Evolutionary conservation across 1,140 invertebrate genomes (phyloP).

Genomic region (Plectrocnemia conspersa): DNA sequence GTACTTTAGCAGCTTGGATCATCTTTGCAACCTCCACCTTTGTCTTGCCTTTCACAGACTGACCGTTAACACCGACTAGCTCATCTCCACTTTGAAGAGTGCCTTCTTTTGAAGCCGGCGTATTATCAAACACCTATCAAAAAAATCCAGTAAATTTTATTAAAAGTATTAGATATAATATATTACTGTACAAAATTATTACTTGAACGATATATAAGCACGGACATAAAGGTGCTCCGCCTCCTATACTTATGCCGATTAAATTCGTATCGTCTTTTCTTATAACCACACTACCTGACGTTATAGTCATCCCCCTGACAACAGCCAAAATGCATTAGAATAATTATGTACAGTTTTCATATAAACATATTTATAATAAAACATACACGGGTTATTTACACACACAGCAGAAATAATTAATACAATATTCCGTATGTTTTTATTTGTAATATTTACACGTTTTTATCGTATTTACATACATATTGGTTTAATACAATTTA

Average conservation of each 20-base stretch:
- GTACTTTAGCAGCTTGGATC: conserved; percentile 85
- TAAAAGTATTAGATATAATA: too few relatives aligned
- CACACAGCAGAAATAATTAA: neutral
- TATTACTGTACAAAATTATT: conserved; percentile 4
- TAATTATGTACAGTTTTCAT: conserved; percentile 10
- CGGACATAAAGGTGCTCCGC: conserved; percentile 91
- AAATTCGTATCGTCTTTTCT: conserved; percentile 92
- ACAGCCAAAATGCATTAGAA: conserved; percentile 14
- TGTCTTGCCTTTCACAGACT: conserved; percentile 91
- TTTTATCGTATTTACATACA: neutral
- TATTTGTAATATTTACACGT: neutral
- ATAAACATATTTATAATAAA: neutral
- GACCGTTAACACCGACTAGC: conserved; percentile 86
- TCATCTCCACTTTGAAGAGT: conserved; percentile 95
- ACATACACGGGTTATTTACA: neutral
- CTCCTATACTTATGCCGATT: conserved; percentile 97
- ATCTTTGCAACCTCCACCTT: conserved; percentile 98
- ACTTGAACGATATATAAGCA: conserved; percentile 97
- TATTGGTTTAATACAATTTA: too few relatives aligned
- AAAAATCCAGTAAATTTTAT: neutral
- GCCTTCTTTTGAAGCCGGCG: conserved; percentile 84
- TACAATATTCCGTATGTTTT: neutral
- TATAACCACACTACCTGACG: conserved; percentile 86
- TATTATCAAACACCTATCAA: conserved; percentile 91
- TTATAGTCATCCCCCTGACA: conserved; percentile 93